Percentiles rank a stretch among this genome's conserved stretches.
phyloP scores from a whole-genome alignment of 2,113 vertebrate species.

The Epinephelus fuscoguttatus region DNA sequence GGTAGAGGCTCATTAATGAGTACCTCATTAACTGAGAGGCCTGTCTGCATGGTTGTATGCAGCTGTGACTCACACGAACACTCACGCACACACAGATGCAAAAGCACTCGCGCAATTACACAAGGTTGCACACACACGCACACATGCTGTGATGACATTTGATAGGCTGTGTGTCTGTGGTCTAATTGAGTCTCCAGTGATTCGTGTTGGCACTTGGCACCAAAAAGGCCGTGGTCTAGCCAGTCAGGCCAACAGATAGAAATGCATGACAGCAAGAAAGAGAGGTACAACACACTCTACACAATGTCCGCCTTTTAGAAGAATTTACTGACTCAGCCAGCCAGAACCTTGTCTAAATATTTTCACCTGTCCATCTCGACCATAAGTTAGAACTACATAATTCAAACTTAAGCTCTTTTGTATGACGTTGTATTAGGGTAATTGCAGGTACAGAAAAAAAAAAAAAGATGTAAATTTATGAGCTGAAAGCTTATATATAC shows the following conservation, averaged over 20 bases:
- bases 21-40: conserved; percentile 64
- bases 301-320: conserved; percentile 4
- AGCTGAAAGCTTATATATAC: no score
- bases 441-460: no score
- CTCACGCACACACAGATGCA: not conserved
- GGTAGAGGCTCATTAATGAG: conserved; percentile 67
- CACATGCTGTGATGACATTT: conserved; percentile 65
- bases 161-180: conserved; percentile 52
- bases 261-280: conserved; percentile 29
- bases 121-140: not conserved
- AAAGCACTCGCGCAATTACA: conserved; percentile 3
- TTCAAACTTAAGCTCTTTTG: not conserved
- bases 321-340: not conserved
- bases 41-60: conserved; percentile 35
- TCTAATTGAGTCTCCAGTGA: conserved; percentile 76
- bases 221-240: conserved; percentile 25
- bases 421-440: no score
- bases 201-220: conserved; percentile 38
- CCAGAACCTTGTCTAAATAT: not conserved
- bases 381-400: not conserved
- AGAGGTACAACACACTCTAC: not conserved
- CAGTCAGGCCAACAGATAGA: conserved; percentile 46
- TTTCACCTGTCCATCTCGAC: not conserved
- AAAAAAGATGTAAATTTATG: no score
- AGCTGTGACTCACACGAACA: conserved; percentile 55